Conservation (phyloP, 1,140 invertebrate genomes). For the Heliconius hermathena region DNA sequence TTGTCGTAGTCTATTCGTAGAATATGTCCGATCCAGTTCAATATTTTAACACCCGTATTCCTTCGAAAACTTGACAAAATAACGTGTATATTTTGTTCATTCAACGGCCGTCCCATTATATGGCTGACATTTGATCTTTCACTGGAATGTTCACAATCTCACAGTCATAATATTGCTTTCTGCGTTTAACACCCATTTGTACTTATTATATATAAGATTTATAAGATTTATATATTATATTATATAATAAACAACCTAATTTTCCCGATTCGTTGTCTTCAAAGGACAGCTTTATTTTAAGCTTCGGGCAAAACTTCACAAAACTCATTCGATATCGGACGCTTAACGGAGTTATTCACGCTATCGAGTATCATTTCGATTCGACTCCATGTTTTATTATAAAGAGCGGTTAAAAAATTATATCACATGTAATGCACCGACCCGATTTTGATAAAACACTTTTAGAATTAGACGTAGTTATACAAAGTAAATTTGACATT, state of each 20-base stretch:
- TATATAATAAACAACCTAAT: constrained; percentile 71
- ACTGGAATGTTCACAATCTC: constrained; percentile 71
- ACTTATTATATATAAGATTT: too few relatives aligned
- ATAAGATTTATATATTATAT: constrained; percentile 57
- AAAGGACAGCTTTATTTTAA: constrained; percentile 65
- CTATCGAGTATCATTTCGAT: constrained; percentile 10
- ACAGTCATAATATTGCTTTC: constrained; percentile 70
- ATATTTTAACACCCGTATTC: neutral
- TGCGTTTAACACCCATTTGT: constrained; percentile 76
- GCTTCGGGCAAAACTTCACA: neutral
- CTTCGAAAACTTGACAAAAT: neutral
- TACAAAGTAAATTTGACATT: neutral
- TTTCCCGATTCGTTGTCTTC: constrained; percentile 77
- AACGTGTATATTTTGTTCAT: neutral
- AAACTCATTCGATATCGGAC: neutral
- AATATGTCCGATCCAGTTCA: neutral
- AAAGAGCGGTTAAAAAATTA: neutral
- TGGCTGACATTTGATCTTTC: constrained; percentile 41
- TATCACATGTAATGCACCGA: constrained; percentile 29
- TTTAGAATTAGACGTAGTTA: neutral
- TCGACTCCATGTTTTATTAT: neutral
- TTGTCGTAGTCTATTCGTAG: too few relatives aligned
- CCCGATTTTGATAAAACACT: constrained; percentile 9
- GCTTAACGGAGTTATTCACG: neutral
- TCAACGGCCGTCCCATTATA: constrained; percentile 8